Conservation (phyloP, 1,140 invertebrate species). For the Macrosteles quadrilineatus region DNA sequence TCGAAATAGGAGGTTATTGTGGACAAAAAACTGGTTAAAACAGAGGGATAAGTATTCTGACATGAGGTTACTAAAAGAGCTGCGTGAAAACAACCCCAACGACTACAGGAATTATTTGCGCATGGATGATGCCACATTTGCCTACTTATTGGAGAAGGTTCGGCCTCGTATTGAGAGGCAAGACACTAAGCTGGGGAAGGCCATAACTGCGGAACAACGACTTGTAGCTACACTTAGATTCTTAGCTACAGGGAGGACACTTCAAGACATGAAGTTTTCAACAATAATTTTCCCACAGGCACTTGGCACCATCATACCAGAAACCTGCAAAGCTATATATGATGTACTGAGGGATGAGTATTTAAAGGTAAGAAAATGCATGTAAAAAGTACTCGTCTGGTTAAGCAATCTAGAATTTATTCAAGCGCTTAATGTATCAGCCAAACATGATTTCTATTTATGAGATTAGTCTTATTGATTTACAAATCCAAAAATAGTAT, state of each 20-base stretch:
- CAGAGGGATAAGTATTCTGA: neutral
- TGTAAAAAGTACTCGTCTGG: neutral
- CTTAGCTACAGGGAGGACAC: constrained; percentile 28
- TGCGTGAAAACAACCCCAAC: neutral
- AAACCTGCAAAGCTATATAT: constrained; percentile 46
- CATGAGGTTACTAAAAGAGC: neutral
- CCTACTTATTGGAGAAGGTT: neutral
- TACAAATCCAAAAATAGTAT: constrained; percentile 32
- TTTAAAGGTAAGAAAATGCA: constrained; percentile 40
- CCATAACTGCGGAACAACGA: neutral
- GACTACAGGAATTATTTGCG: constrained; percentile 1
- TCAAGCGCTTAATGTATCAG: neutral
- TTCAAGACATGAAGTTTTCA: constrained; percentile 46
- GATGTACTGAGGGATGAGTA: constrained; percentile 36
- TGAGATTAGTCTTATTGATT: neutral
- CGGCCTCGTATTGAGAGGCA: neutral
- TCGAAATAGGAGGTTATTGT: too few relatives aligned
- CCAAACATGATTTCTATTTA: neutral
- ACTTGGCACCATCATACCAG: constrained; percentile 46
- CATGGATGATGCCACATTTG: neutral
- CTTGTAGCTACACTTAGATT: too few relatives aligned
- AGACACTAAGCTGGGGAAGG: constrained; percentile 1
- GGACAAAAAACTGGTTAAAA: too few relatives aligned
- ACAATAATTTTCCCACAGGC: constrained; percentile 48
- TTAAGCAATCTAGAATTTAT: neutral